Evolutionary conservation across 2,797 vertebrate species (phyloP).

Genomic region (Pitangus sulphuratus): DNA sequence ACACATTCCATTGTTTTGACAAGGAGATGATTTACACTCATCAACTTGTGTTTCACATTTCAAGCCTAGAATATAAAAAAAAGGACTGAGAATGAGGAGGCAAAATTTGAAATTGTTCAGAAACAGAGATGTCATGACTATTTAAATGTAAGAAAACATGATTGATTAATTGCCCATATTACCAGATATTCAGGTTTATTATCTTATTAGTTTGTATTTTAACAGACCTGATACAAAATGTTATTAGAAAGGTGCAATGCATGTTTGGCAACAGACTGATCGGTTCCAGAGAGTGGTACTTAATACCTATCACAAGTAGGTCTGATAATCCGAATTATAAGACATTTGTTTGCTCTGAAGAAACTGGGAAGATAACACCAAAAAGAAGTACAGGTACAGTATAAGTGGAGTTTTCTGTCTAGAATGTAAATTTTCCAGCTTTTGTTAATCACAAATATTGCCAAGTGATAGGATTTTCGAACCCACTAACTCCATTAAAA

Average conservation of each 20-base stretch:
- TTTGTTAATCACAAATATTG: not conserved
- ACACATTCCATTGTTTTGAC: conserved; percentile 88
- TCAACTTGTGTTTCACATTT: conserved; percentile 94
- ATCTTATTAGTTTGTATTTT: not conserved
- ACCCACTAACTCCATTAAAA: not conserved
- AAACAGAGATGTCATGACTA: not conserved
- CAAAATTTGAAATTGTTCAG: not conserved
- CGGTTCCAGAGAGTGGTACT: not conserved
- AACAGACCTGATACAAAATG: not conserved
- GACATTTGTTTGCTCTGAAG: not conserved
- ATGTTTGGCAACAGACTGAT: not conserved
- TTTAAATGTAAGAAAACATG: not conserved
- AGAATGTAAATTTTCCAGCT: not conserved
- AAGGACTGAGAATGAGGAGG: not conserved
- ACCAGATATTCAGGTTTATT: not conserved
- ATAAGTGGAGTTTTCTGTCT: not conserved
- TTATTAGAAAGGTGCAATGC: not conserved
- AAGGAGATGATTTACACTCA: conserved; percentile 91
- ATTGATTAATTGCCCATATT: rapidly evolving
- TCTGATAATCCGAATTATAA: not conserved
- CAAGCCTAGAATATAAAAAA: conserved; percentile 82
- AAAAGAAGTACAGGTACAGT: not conserved
- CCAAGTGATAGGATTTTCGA: not conserved
- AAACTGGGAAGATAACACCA: not conserved
- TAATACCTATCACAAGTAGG: not conserved